Percentiles rank a stretch among this genome's conserved stretches.
Evolutionary conservation across 2,113 vertebrate species (phyloP).

Genomic region (Dinomys branickii): DNA sequence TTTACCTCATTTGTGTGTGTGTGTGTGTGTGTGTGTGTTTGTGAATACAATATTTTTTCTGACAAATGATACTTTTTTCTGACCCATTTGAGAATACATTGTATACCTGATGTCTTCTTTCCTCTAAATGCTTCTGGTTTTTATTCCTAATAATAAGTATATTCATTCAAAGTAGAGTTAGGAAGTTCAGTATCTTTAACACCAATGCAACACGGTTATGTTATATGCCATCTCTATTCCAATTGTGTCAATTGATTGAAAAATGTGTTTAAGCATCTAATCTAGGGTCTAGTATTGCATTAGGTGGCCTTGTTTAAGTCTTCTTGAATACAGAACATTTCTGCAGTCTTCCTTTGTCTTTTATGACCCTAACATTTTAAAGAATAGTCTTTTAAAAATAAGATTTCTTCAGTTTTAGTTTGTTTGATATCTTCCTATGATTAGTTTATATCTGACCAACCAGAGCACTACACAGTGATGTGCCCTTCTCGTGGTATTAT

Average conservation of each 20-base stretch:
- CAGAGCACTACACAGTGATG: not conserved
- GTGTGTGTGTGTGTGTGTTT: not conserved
- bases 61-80: too few relatives aligned
- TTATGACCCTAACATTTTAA: not conserved
- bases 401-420: not conserved
- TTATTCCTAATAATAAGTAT: not conserved
- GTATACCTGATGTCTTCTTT: not conserved
- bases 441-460: not conserved
- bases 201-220: not conserved
- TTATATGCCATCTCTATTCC: not conserved
- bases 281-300: not conserved
- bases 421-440: not conserved
- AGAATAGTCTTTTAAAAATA: not conserved
- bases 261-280: not conserved
- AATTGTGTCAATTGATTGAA: not conserved
- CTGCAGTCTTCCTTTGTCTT: not conserved
- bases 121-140: not conserved
- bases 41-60: too few relatives aligned
- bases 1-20: not conserved
- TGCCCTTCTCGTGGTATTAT: not conserved
- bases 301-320: conserved; percentile 2
- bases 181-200: not conserved
- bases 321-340: conserved; percentile 17
- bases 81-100: not conserved
- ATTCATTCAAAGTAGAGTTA: not conserved